Evolutionary conservation across 1,140 invertebrate genomes (phyloP), one percentile per base, ranked within the genome.

Genomic region (Cydia amplana): DNA sequence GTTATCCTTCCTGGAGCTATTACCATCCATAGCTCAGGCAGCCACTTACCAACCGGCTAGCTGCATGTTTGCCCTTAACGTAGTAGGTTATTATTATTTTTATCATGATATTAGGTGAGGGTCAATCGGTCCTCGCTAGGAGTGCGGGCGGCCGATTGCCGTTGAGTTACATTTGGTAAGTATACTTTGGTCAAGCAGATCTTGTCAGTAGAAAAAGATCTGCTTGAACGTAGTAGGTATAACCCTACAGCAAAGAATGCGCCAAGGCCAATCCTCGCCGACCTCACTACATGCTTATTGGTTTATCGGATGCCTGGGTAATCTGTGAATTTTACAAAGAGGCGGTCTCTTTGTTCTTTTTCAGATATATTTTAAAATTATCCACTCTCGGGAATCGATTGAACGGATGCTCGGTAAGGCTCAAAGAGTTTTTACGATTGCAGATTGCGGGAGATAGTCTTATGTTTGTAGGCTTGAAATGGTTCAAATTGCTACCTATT

Each of bases 291-390:
- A 89, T 79, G 83, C 83, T 84, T 87, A 89, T 90, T 86, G 85
- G 88, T 89, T 91, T 91, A 91, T 90, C 90, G 86, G 82, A 91
- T 90, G 86, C 86, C 84, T 65, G 77, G 75, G 81, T 89, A 91
- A 91, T 88, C 90, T 91, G 89, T 87, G 81, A 90, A 85, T 89
- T 88, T 89, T 79, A 80, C 83, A 83, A 80, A 80, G 81, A 78
- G 82, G 81, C 90, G 90, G 90, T 80, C 46, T 80, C 87, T 91
- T 91, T 91, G 89, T 90, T 87, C 83, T 87, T 87, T 86, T 84
- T 82, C 75, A 72, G 79, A 77, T 80, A 78, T 87, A 82, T 85
- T 85, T 87, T 85, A 82, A 87, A 91, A 87, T 86, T 87, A 89
- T 84, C 86, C 83, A 70, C 78, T 79, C 80, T 81, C 80, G 77